These are phyloP conservation scores for Ephydatia muelleri DNA, from an alignment of 37 sponge, comb jelly and placozoan species.

Conservation along the genomic window DNA sequence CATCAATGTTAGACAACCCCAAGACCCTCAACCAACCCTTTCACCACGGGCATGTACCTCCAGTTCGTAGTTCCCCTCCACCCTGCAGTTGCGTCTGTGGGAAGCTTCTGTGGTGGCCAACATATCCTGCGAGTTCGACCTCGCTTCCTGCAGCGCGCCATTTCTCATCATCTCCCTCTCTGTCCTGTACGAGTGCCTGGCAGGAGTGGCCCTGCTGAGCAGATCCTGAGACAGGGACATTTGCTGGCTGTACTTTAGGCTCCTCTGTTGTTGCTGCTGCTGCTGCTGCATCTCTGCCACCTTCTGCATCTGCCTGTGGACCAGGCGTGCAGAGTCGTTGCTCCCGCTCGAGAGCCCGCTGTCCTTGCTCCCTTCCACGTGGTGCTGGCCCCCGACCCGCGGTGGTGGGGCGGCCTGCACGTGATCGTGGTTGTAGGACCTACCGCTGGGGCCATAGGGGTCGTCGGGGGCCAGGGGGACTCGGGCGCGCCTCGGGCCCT, in stretches of 20 bases:
- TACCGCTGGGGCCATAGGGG: background rate
- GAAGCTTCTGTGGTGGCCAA: background rate
- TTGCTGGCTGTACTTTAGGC: background rate
- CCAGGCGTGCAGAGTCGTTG: slow-evolving; percentile 40
- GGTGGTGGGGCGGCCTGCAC: slow-evolving; percentile 1
- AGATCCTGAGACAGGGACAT: background rate
- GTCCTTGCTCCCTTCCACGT: slow-evolving; percentile 43
- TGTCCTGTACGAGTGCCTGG: slow-evolving; percentile 22
- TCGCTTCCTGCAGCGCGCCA: background rate
- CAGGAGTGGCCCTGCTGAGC: background rate
- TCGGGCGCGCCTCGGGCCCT: background rate
- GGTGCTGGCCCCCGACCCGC: background rate
- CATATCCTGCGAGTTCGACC: background rate
- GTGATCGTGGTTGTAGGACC: background rate
- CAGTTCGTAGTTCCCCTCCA: slow-evolving; percentile 65
- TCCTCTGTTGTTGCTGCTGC: background rate
- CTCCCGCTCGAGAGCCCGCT: slow-evolving; percentile 76
- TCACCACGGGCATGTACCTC: slow-evolving; percentile 36
- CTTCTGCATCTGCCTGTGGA: background rate
- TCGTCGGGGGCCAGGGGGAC: background rate
- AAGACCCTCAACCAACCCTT: background rate
- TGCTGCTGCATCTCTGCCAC: background rate
- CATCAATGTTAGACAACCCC: too few relatives aligned
- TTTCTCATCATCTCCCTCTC: slow-evolving; percentile 35
- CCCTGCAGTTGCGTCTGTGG: slow-evolving; percentile 29